A percentile compares a stretch with the other conserved stretches of the same genome.
Conservation (phyloP, 2,888 invertebrate species). For the Calephelis perditalis region DNA sequence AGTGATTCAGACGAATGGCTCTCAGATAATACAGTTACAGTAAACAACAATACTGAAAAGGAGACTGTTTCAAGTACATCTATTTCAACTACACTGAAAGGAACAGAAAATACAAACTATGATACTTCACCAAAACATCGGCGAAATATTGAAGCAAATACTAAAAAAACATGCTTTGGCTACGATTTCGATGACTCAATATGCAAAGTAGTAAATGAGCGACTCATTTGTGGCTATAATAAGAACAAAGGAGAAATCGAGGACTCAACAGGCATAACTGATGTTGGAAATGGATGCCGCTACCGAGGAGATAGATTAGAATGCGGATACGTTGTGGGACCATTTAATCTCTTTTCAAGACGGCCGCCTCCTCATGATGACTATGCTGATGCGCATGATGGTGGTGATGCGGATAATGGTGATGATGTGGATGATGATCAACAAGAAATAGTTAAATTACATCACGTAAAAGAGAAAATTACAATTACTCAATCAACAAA, state of each 20-base stretch:
- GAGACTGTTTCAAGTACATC: too few relatives aligned
- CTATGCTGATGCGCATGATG: not conserved
- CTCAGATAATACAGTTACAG: not conserved
- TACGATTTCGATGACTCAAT: slow-evolving; percentile 47
- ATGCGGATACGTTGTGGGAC: slow-evolving; percentile 49
- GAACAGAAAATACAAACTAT: not conserved
- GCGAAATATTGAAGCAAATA: slow-evolving; percentile 5
- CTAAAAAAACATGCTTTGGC: slow-evolving; percentile 32
- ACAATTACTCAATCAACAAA: too few relatives aligned
- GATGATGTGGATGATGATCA: too few relatives aligned
- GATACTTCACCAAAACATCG: slow-evolving; percentile 1
- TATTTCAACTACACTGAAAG: too few relatives aligned
- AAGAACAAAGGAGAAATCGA: slow-evolving; percentile 42
- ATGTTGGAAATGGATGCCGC: slow-evolving; percentile 47
- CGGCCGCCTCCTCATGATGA: slow-evolving; percentile 30
- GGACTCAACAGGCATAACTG: slow-evolving; percentile 21
- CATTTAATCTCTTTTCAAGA: slow-evolving; percentile 28
- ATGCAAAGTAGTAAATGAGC: slow-evolving; percentile 45
- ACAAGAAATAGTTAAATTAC: too few relatives aligned
- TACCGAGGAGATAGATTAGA: slow-evolving; percentile 52
- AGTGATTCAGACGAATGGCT: slow-evolving; percentile 11
- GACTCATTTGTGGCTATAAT: slow-evolving; percentile 58
- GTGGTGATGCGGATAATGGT: too few relatives aligned
- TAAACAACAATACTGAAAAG: not conserved
- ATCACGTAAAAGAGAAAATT: too few relatives aligned